phyloP scores from a whole-genome alignment of 2,113 vertebrate species.

The Calypte anna region DNA sequence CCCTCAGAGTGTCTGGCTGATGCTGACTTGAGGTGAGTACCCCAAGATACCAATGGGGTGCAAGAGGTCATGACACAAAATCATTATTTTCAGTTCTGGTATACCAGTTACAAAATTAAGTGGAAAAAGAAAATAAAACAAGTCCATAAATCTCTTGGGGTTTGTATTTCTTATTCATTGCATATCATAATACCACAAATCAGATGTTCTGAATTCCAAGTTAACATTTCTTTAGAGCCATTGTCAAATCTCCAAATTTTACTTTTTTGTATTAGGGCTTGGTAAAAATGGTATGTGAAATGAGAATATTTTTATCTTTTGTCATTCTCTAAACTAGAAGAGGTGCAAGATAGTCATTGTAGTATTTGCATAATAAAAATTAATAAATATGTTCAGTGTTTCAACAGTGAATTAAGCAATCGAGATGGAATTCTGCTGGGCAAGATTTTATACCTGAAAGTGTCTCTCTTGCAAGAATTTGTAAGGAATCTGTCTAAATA shows the following conservation, averaged over 20 bases:
- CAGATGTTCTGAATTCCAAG: background rate
- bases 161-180: background rate
- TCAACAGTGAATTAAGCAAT: background rate
- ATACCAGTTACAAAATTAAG: background rate
- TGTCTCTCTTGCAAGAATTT: background rate
- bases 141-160: background rate
- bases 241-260: background rate
- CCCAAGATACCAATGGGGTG: background rate
- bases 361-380: background rate
- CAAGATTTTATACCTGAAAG: background rate
- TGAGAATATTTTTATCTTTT: background rate
- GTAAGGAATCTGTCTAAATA: background rate
- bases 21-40: rapidly evolving
- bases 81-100: background rate
- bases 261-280: background rate
- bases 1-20: background rate
- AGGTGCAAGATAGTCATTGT: background rate
- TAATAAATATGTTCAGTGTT: background rate
- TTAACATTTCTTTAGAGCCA: background rate
- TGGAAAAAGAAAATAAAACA: background rate
- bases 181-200: background rate
- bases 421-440: background rate
- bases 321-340: background rate
- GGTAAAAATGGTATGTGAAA: background rate
- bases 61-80: background rate